Evolutionary conservation across 2,888 invertebrate species (phyloP).

Genomic region (Julus scanicus): DNA sequence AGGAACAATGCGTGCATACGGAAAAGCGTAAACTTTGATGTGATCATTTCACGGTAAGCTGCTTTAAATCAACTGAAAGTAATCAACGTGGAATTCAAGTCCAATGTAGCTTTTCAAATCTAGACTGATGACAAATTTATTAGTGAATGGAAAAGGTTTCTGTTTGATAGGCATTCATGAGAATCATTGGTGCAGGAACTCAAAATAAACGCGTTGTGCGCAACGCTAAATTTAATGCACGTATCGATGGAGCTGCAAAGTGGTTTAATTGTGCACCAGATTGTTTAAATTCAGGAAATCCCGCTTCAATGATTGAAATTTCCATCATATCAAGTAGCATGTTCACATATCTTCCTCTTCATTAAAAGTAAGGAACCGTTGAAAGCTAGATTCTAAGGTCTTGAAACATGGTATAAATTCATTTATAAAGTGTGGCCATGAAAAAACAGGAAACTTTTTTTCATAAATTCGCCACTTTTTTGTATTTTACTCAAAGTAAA

Average conservation of each 20-base stretch:
- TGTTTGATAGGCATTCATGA: neutral
- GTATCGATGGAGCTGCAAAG: neutral
- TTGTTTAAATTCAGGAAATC: neutral
- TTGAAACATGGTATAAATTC: too few relatives aligned
- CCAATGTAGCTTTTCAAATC: neutral
- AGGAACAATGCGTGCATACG: neutral
- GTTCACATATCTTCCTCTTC: too few relatives aligned
- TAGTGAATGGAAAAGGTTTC: neutral
- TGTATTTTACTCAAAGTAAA: too few relatives aligned
- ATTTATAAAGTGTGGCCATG: too few relatives aligned
- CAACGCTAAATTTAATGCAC: neutral
- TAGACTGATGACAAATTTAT: neutral
- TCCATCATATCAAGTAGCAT: too few relatives aligned
- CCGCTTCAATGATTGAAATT: neutral
- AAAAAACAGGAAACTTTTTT: too few relatives aligned
- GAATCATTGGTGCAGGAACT: neutral
- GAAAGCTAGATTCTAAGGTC: too few relatives aligned
- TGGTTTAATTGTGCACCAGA: neutral
- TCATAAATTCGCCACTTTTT: too few relatives aligned
- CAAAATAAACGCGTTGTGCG: neutral
- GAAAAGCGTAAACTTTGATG: neutral
- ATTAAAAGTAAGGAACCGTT: too few relatives aligned
- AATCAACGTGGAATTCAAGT: neutral
- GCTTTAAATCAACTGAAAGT: neutral
- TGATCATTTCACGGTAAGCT: neutral